Conservation (phyloP, 2,113 vertebrate species). For the Phyllostomus discolor region DNA sequence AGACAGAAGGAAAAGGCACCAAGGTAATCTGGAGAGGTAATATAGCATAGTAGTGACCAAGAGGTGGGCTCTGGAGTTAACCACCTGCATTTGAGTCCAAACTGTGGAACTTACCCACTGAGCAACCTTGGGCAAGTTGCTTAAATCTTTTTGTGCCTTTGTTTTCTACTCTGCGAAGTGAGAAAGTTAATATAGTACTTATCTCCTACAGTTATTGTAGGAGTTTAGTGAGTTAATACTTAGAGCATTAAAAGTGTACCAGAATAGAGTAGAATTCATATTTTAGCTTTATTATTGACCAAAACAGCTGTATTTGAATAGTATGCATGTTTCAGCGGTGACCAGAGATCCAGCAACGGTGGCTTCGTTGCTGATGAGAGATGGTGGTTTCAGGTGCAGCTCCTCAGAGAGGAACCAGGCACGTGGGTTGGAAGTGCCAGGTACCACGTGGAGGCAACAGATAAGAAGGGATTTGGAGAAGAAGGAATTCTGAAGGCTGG, state of each 20-base stretch:
- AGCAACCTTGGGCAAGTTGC: background rate
- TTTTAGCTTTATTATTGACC: background rate
- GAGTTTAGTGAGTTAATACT: background rate
- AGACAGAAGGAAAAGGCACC: background rate
- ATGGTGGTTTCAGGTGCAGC: background rate
- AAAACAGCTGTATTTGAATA: background rate
- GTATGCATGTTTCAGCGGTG: background rate
- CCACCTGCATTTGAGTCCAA: background rate
- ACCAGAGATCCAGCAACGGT: background rate
- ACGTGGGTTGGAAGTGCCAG: background rate
- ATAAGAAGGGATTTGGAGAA: background rate
- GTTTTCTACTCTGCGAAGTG: background rate
- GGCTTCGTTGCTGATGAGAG: background rate
- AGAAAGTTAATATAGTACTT: background rate
- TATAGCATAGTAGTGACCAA: background rate
- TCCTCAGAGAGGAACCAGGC: background rate
- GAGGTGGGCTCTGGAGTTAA: background rate
- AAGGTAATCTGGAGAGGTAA: background rate
- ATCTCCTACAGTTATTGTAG: background rate
- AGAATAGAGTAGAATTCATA: background rate
- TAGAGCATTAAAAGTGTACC: background rate
- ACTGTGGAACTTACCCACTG: background rate
- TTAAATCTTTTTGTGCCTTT: background rate
- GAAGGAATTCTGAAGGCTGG: background rate
- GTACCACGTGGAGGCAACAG: background rate